Conservation (phyloP, 2,113 vertebrate genomes). For the Illadopsis cleaveri region DNA sequence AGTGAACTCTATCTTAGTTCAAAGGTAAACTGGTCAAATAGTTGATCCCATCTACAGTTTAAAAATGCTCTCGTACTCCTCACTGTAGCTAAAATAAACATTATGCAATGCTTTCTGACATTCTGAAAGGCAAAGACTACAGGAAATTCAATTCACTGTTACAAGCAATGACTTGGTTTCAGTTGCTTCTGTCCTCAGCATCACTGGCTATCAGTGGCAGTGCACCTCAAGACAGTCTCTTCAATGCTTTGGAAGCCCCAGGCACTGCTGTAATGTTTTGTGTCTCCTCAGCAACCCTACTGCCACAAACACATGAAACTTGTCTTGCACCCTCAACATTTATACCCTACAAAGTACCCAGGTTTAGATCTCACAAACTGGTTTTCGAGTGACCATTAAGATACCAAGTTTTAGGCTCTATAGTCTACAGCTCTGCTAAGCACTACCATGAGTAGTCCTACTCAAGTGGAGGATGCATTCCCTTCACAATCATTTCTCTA, state of each 20-base stretch:
- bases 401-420: not conserved
- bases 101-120: not conserved
- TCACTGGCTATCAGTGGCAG: not conserved
- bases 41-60: not conserved
- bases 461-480: not conserved
- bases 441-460: not conserved
- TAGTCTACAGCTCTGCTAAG: not conserved
- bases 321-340: not conserved
- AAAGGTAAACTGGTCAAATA: not conserved
- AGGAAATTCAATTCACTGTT: not conserved
- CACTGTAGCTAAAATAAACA: not conserved
- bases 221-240: not conserved
- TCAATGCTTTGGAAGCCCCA: not conserved
- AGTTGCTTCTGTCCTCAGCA: not conserved
- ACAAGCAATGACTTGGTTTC: not conserved
- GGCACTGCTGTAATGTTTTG: not conserved
- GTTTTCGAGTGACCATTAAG: not conserved
- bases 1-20: not conserved
- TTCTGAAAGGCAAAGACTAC: not conserved
- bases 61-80: not conserved
- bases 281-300: not conserved
- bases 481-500: not conserved
- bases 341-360: not conserved
- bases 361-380: not conserved
- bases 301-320: not conserved